Conservation (phyloP, 2,888 invertebrate genomes). For the Sphaerophoria taeniata region DNA sequence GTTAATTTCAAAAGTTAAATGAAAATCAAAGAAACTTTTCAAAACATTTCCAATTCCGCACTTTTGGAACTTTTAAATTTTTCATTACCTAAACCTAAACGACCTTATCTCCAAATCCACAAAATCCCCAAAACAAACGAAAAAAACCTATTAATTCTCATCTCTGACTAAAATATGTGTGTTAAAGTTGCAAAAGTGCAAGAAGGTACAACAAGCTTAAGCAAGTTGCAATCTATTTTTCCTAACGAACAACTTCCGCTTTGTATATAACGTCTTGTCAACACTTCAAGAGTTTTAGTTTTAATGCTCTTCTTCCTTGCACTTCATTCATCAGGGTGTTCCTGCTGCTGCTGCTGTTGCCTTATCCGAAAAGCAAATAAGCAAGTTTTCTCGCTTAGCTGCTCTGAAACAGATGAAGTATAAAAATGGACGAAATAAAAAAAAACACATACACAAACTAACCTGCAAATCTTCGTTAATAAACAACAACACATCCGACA, state of each 20-base stretch:
- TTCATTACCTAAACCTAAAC: constrained; percentile 40
- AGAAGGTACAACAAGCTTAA: not conserved
- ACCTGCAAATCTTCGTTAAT: constrained; percentile 74
- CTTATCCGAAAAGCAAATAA: constrained; percentile 45
- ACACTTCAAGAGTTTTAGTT: constrained; percentile 41
- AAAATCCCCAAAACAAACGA: not conserved
- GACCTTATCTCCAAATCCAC: constrained; percentile 11
- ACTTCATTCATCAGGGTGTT: not conserved
- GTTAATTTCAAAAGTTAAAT: no score
- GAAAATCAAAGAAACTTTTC: no score
- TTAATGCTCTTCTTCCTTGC: constrained; percentile 32
- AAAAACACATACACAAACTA: constrained; percentile 59
- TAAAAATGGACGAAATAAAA: not conserved
- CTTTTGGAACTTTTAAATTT: constrained; percentile 29
- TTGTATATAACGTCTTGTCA: constrained; percentile 58
- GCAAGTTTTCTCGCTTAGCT: constrained; percentile 53
- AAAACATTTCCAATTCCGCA: no score
- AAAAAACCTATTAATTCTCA: not conserved
- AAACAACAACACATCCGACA: constrained; percentile 66
- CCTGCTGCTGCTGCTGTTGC: not conserved
- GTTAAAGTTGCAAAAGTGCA: no score
- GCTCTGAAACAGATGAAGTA: not conserved
- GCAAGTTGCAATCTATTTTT: constrained; percentile 12
- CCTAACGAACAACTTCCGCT: constrained; percentile 63
- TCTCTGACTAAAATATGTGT: constrained; percentile 7